Base-by-base conservation (phyloP, 2,113 vertebrate species). In the Cynoglossus semilaevis region DNA sequence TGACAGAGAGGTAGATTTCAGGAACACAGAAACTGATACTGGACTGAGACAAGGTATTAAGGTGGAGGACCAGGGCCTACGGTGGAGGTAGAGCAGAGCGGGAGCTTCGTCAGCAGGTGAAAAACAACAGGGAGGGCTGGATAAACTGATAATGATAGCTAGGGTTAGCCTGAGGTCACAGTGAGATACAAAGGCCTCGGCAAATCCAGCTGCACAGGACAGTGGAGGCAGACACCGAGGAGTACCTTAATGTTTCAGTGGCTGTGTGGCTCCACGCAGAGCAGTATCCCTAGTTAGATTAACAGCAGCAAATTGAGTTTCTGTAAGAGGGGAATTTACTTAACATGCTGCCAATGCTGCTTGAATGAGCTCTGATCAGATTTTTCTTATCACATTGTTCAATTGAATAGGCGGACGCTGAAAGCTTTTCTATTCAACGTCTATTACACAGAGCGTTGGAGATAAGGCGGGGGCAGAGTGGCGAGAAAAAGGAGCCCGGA, bases 251-350 rank as follows among this genome's bases (percentile, higher is more conserved):
- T 67, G 77, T 64, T 67, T 64, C 55, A 60, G 68, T 43, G 60
- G 70, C 82, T 16, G 10, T 13, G 76, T 58, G 66, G 71, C 77
- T 79, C 70, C 66, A 68, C 19, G 51, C 69, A 43, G 67, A 81
- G 79, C 70, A 47, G 67, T 45, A 40, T 44, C 66, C 67, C 58
- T 74, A 81, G 80, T 87, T 85, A 75, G 77, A 88, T 87, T 86
- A 85, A 72, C 63, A n/a, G 15, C 8, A 13, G 70, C 70, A 86
- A 88, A 89, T 89, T 76, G 83, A 89, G 87, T 89, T 88, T 80
- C 72, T 9, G 17, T 83, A 78, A 85, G 78, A 73, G 80, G 81
- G 67, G 81, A 88, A 87, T 88, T 89, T 84, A 88, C 84, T 85
- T 87, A 84, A 79, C 78, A 76, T 80, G 78, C 74, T 87, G 78